These are phyloP conservation scores for Chelonia mydas DNA, from an alignment of 2,797 vertebrate species.

Conservation along the genomic window DNA sequence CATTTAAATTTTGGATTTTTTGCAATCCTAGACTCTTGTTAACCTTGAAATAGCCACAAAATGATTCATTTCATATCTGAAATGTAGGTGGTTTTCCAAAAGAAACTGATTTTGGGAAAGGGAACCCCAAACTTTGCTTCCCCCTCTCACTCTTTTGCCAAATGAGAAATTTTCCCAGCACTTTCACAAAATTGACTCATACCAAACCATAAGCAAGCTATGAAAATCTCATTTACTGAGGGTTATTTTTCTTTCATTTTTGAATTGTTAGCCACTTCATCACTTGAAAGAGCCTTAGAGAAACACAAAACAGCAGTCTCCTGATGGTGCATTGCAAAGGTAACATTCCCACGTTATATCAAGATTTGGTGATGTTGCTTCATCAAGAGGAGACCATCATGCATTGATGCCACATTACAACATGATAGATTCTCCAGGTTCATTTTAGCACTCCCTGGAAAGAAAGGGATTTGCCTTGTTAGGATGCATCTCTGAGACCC, in stretches of 20 bases:
- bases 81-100: no score
- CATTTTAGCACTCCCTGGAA: background rate
- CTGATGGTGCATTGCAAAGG: background rate
- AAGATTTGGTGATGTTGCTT: background rate
- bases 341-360: background rate
- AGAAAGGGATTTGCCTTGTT: background rate
- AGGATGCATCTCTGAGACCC: no score
- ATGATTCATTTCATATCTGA: no score
- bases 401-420: background rate
- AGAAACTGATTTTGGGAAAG: no score
- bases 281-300: background rate
- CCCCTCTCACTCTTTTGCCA: background rate
- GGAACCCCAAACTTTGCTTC: no score
- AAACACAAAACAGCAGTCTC: background rate
- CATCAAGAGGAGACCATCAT: background rate
- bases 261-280: background rate
- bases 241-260: no score
- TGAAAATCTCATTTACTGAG: no score
- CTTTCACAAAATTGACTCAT: background rate
- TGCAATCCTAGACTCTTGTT: no score
- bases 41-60: no score
- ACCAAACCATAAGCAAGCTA: no score
- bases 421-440: background rate
- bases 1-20: no score
- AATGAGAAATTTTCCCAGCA: background rate